Percentiles rank a stretch among this genome's conserved stretches.
Evolutionary conservation across 1,140 invertebrate genomes (phyloP).

Genomic region (Leptinotarsa undecemlineata): DNA sequence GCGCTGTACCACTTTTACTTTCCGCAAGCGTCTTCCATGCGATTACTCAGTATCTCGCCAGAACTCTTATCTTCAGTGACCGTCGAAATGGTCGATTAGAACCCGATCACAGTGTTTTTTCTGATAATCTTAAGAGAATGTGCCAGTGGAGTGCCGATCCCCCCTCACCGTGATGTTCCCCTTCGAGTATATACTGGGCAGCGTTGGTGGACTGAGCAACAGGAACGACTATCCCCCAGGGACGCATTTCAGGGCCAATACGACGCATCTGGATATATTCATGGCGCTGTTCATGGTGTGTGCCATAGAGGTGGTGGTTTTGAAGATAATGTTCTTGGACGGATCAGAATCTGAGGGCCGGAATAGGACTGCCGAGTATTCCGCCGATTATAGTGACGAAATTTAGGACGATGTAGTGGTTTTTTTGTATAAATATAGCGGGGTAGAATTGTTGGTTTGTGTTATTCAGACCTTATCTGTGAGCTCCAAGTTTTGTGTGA

Average conservation of each 20-base stretch:
- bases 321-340: constrained; percentile 50
- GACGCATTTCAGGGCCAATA: constrained; percentile 28
- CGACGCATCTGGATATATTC: constrained; percentile 49
- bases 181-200: constrained; percentile 27
- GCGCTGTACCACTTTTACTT: constrained; percentile 38
- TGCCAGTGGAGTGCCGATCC: background rate
- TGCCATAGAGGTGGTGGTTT: constrained; percentile 50
- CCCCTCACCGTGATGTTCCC: constrained; percentile 22
- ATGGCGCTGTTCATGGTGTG: constrained; percentile 54
- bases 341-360: constrained; percentile 11
- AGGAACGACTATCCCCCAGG: constrained; percentile 41
- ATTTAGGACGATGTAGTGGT: too few relatives aligned
- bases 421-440: too few relatives aligned
- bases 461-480: too few relatives aligned
- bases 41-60: constrained; percentile 11
- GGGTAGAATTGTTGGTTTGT: too few relatives aligned
- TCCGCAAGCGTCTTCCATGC: constrained; percentile 11
- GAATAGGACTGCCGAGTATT: background rate
- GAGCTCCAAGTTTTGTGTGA: too few relatives aligned
- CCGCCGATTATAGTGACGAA: too few relatives aligned
- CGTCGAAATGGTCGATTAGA: background rate
- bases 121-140: background rate
- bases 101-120: too few relatives aligned
- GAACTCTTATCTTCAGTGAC: constrained; percentile 10
- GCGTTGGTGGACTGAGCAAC: constrained; percentile 33